Evolutionary conservation across 1,140 invertebrate species (phyloP).

Genomic region (Coboldia fuscipes): DNA sequence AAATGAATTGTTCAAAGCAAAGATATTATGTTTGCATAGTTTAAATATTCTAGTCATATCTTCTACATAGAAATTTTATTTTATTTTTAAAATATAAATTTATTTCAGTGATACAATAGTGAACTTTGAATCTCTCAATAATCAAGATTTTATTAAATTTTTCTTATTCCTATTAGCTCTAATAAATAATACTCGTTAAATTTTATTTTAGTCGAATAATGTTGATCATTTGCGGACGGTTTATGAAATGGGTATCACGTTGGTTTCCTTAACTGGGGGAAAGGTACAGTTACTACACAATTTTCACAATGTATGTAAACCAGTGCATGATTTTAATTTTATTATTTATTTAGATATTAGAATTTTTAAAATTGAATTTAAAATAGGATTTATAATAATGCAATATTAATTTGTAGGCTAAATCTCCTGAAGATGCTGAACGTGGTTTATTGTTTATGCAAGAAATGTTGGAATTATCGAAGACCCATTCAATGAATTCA

Average conservation of each 20-base stretch:
- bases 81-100: too few species aligned
- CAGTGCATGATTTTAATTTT: too few species aligned
- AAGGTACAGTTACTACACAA: constrained; percentile 77
- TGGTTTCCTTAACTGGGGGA: constrained; percentile 72
- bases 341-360: too few species aligned
- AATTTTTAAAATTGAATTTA: background rate
- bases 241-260: constrained; percentile 84
- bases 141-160: too few species aligned
- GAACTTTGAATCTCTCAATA: too few species aligned
- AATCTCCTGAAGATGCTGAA: constrained; percentile 63
- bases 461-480: constrained; percentile 85
- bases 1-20: too few species aligned
- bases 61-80: too few species aligned
- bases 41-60: too few species aligned
- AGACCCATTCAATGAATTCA: constrained; percentile 25
- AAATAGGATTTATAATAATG: background rate
- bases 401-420: constrained; percentile 37
- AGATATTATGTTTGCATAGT: too few species aligned
- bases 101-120: too few species aligned
- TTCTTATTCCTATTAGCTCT: too few species aligned
- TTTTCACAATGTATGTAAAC: constrained; percentile 51
- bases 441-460: constrained; percentile 91
- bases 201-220: constrained; percentile 35
- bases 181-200: too few species aligned
- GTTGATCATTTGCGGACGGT: constrained; percentile 73